Base-by-base conservation (phyloP, 2,888 invertebrate species). In the Andrena fulva region DNA sequence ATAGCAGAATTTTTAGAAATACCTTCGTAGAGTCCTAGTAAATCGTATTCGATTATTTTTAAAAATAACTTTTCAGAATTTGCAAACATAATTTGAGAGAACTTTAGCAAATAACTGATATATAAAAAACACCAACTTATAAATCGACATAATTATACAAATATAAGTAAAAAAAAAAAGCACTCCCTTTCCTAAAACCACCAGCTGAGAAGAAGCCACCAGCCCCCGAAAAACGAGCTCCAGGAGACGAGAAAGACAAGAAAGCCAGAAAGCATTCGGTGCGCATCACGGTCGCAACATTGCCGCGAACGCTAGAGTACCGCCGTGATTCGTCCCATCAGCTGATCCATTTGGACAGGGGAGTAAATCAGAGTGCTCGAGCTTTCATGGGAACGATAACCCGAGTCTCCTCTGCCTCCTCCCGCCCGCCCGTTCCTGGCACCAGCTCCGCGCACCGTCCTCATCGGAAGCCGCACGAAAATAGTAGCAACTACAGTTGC, bases 351-450 rank as follows among this genome's bases (percentile, higher is more conserved):
- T 82, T 75, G 82, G 75, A 63, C 81, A 69, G 68, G 77, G 74
- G 64, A 73, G 70, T 85, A 83, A 77, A 88, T 83, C 75, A 69
- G 64, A 84, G 80, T 66, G 74, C 78, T 79, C 54, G 75, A 69
- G 81, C 86, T 87, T 86, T 86, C 86, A 86, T 84, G 88, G 72
- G 87, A 86, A 88, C 87, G 80, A 87, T 87, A 88, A 87, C 86
- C 86, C 70, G 70, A 76, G 69, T 7, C 70, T 64, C 48, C 50
- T 67, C 54, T 7, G 64, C 72, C n/a, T 27, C 1, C 42, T 63
- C 62, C 59, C 62, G 70, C 64, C 35, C 42, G 12, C 31, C n/a
- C 70, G 42, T 42, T 70, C 59, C 20, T 59, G 62, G 73, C 81
- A 77, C 60, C 67, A 62, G 69, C 70, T 77, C 64, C 3, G 48